Conservation (phyloP, 2,113 vertebrate species). For the Apus apus region DNA sequence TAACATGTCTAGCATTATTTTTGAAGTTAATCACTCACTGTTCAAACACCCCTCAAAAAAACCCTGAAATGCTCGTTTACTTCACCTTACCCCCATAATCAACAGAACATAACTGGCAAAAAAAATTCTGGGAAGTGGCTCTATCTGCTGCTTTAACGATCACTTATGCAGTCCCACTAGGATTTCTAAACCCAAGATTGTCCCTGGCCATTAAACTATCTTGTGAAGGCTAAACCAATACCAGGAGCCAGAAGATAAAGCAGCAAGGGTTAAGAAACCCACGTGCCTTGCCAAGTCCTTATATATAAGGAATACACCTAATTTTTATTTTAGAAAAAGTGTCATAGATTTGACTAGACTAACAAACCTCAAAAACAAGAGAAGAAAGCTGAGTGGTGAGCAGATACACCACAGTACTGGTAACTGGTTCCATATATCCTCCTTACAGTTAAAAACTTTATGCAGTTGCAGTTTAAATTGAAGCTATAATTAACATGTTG, state of each 20-base stretch:
- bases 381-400: not conserved
- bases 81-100: not conserved
- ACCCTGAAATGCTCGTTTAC: not conserved
- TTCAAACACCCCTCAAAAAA: not conserved
- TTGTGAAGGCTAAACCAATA: not conserved
- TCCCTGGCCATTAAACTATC: not conserved
- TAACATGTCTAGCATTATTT: not conserved
- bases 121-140: not conserved
- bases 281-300: not conserved
- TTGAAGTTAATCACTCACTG: not conserved
- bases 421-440: not conserved
- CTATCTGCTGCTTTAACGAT: not conserved
- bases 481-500: not conserved
- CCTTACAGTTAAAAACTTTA: not conserved
- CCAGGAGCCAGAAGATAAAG: not conserved
- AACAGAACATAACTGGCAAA: not conserved
- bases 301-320: not conserved
- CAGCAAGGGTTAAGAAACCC: not conserved
- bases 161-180: not conserved
- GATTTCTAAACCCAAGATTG: not conserved
- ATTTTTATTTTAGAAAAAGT: not conserved
- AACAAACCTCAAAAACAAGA: not conserved
- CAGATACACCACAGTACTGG: not conserved
- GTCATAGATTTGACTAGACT: not conserved
- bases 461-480: not conserved